Base-by-base conservation (phyloP, 1,140 invertebrate genomes). In the Drosophila kikkawai region DNA sequence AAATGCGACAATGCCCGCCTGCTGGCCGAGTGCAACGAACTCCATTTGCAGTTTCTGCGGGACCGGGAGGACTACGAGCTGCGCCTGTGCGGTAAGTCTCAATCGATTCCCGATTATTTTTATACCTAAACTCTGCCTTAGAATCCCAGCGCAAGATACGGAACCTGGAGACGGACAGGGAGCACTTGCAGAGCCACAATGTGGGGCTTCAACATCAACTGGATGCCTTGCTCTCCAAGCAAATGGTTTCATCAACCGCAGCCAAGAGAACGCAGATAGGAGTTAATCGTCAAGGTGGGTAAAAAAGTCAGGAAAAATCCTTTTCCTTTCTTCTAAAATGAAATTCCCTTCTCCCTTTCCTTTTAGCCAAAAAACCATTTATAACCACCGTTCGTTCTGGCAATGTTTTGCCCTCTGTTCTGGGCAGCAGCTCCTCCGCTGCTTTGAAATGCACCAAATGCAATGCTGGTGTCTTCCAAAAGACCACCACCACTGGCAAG, bases 1-100 rank as follows among this genome's bases (percentile, higher is more conserved):
- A 95, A 95, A 91, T 95, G 94, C 91, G 95, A 95, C 77, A 96
- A 96, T 93, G 94, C 94, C 32, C 94, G 93, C 76, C 87, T 96
- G 29, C 92, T 95, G 26, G 93, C 94, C 79, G 95, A 96, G 91
- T 95, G 94, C 79, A 96, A 96, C 93, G 94, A 95, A 64, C 91
- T 96, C 34, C 95, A 96, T 82, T 91, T 94, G 70, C 94, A 96
- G 77, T 91, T 96, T 13, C 92, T 96, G 45, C 94, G 95, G 75
- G 93, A 94, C 94, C 94, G 91, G 94, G 96, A 93, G 90, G 94
- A 66, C 32, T 92, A 69, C 53, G 91, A 93, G 32, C 50, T 75
- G 59, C 82, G 79, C 12, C 69, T 83, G 22, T 82, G 84, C 74
- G 92, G 92, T 93, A 85, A 56, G 26, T 26, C 7, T 1, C 12